A percentile compares a stretch with the other conserved stretches of the same genome.
These are phyloP conservation scores for Neodiprion fabricii DNA, from an alignment of 1,140 invertebrate species.

Conservation along the genomic window DNA sequence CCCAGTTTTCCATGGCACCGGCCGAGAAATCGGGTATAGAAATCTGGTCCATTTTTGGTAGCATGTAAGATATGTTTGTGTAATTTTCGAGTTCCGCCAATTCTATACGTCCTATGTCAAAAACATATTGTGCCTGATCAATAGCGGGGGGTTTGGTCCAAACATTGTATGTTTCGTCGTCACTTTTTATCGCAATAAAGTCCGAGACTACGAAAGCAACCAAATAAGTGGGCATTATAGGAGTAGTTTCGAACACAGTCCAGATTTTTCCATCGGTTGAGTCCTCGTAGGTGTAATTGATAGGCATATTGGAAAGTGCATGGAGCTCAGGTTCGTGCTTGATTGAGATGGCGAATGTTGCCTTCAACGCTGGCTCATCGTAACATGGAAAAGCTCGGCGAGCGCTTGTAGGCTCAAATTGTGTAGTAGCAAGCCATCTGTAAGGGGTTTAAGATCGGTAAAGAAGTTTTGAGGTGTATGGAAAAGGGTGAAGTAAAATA, in stretches of 20 bases:
- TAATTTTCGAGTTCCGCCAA: constrained; percentile 36
- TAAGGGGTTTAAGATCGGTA: constrained; percentile 8
- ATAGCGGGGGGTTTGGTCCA: constrained; percentile 65
- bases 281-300: constrained; percentile 30
- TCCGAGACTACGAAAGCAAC: constrained; percentile 78
- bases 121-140: constrained; percentile 59
- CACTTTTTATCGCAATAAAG: constrained; percentile 50
- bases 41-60: constrained; percentile 68
- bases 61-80: constrained; percentile 30
- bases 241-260: constrained; percentile 36
- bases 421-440: constrained; percentile 64
- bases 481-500: no score
- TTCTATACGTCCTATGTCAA: constrained; percentile 38
- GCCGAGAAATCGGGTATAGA: constrained; percentile 79
- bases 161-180: constrained; percentile 32
- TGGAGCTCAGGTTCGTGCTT: constrained; percentile 46
- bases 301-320: constrained; percentile 60
- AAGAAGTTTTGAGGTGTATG: no score
- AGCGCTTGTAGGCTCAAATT: constrained; percentile 75
- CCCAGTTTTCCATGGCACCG: constrained; percentile 89
- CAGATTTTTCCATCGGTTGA: neutral
- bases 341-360: constrained; percentile 63
- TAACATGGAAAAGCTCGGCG: constrained; percentile 76
- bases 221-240: constrained; percentile 77
- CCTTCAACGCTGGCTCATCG: constrained; percentile 73